Conservation (phyloP, 92 coral and sea anemone genomes). For the Epizoanthus ramosus region DNA sequence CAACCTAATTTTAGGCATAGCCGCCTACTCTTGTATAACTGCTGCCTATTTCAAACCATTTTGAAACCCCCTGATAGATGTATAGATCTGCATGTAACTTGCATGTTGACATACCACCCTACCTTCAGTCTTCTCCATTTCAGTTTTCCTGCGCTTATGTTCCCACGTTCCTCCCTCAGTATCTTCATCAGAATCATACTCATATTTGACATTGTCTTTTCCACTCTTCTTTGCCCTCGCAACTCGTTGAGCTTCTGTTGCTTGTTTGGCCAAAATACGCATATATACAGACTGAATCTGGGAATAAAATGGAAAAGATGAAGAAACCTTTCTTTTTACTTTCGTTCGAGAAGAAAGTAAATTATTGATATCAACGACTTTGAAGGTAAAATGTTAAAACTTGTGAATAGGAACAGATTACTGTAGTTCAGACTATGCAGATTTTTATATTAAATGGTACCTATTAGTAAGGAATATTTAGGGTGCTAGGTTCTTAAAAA, state of each 20-base stretch:
- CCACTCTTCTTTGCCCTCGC: conserved; percentile 50
- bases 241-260: conserved; percentile 66
- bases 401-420: too few species aligned
- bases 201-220: conserved; percentile 80
- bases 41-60: too few species aligned
- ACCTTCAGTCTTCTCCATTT: conserved; percentile 75
- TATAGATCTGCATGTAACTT: too few species aligned
- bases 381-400: too few species aligned
- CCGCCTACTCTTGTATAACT: too few species aligned
- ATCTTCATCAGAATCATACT: conserved; percentile 99
- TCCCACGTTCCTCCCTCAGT: conserved; percentile 98
- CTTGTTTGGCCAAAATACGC: conserved; percentile 87
- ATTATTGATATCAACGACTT: too few species aligned
- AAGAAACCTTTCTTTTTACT: background rate
- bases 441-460: too few species aligned
- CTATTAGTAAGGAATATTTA: too few species aligned
- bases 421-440: too few species aligned
- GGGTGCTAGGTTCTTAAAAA: background rate
- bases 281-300: conserved; percentile 90
- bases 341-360: too few species aligned
- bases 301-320: background rate
- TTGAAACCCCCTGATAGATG: too few species aligned
- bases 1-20: too few species aligned
- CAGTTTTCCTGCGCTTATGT: conserved; percentile 85
- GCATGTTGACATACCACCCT: background rate